Conservation (phyloP, 2,888 invertebrate species). For the Balanococcus diminutus region DNA sequence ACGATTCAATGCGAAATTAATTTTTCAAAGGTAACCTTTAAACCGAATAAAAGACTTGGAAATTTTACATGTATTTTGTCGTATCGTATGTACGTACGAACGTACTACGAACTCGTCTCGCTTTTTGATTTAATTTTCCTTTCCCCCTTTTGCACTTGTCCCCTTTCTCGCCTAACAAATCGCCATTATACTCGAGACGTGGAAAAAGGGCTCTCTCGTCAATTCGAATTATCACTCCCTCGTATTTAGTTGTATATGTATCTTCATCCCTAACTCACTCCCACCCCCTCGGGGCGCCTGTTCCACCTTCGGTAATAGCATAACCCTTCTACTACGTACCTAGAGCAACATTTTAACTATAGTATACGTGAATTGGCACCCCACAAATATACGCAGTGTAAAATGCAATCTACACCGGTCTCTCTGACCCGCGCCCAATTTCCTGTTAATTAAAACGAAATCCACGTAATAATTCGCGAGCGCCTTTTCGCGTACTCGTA, state of each 20-base stretch:
- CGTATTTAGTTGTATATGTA: neutral
- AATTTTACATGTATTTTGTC: too few relatives aligned
- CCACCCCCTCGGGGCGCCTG: neutral
- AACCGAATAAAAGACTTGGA: neutral
- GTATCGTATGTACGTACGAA: neutral
- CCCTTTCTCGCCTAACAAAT: neutral
- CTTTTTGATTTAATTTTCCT: neutral
- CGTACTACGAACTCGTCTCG: neutral
- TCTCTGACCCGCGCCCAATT: slow-evolving; percentile 12
- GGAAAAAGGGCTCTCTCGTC: neutral
- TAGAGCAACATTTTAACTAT: too few relatives aligned
- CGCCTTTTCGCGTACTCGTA: neutral
- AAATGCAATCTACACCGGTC: slow-evolving; percentile 2
- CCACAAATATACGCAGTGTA: neutral
- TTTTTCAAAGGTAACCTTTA: neutral
- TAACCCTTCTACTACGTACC: neutral
- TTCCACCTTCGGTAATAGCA: neutral
- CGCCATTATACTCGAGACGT: neutral
- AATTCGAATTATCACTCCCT: slow-evolving; percentile 13
- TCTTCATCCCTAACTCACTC: neutral
- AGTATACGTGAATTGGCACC: too few relatives aligned
- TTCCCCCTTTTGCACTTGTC: neutral
- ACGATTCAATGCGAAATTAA: neutral
- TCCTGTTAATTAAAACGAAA: slow-evolving; percentile 29
- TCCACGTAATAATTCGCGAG: slow-evolving; percentile 5